Percentiles rank a stretch among this genome's conserved stretches.
These are phyloP conservation scores for Frankliniella intonsa DNA, from an alignment of 2,888 invertebrate genomes.

Conservation along the genomic window DNA sequence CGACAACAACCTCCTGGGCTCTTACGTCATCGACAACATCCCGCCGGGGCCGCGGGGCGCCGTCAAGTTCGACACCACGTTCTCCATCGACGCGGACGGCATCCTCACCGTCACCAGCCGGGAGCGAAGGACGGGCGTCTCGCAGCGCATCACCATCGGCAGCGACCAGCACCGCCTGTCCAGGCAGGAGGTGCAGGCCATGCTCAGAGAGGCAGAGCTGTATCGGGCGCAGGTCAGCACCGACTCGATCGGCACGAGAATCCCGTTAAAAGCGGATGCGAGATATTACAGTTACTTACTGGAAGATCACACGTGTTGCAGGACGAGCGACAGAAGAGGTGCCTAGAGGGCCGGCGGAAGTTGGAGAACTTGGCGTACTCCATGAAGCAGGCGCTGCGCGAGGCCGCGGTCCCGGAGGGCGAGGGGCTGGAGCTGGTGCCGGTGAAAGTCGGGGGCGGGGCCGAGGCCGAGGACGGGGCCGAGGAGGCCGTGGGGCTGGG, in stretches of 20 bases:
- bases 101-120: slow-evolving; percentile 14
- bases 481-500: not conserved
- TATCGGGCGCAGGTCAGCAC: not conserved
- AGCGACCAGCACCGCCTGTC: slow-evolving; percentile 23
- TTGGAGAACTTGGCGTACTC: slow-evolving; percentile 8
- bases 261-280: not conserved
- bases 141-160: slow-evolving; percentile 19
- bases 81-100: slow-evolving; percentile 25
- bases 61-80: slow-evolving; percentile 24
- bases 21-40: slow-evolving; percentile 19
- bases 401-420: not conserved
- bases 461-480: not conserved
- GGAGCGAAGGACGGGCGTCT: not conserved
- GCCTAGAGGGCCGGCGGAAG: slow-evolving; percentile 8
- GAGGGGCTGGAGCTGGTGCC: not conserved
- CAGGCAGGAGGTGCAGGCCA: slow-evolving; percentile 3
- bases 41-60: slow-evolving; percentile 16
- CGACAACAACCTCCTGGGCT: slow-evolving; percentile 16
- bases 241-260: not conserved
- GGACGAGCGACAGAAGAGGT: not conserved
- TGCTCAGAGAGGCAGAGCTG: slow-evolving; percentile 9
- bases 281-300: too few relatives aligned
- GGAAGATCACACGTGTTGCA: not conserved
- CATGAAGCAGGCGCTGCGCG: slow-evolving; percentile 14
- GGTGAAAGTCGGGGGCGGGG: slow-evolving; percentile 7